Base-by-base conservation (phyloP, 2,888 invertebrate species). In the Hylaea fasciaria region DNA sequence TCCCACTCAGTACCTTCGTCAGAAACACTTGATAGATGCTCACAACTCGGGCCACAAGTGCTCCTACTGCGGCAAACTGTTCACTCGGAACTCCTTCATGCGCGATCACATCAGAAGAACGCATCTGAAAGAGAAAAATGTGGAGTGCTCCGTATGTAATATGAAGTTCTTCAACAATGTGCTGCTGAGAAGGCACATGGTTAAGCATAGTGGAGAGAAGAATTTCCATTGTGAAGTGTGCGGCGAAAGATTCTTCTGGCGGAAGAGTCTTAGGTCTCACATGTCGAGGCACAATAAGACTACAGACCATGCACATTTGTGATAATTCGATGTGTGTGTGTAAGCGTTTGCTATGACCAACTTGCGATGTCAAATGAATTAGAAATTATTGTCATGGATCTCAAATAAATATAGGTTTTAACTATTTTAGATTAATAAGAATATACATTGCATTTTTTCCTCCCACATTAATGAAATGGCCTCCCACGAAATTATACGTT, bases 151-250 rank as follows among this genome's bases (percentile, higher is more conserved):
- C 0, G 86, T 92, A 4, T 93, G 92, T 55, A 81, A 76, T 56
- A 89, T 90, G 83, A 90, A 88, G 69, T 92, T 92, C 66, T 91
- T 91, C 37, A 91, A 91, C 52, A 89, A 89, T 57, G 87, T 90
- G 4, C 77, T 91, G 7, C 57, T 91, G 9, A 80, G 87, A 39
- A 72, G 89, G 0, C 92, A 91, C 50, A 89, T 91, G 89, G 85
- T 90, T 0, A 91, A 89, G 49, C 91, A 91, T 56, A 91, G 91
- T 43, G 93, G 93, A 1, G 93, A 93, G 40, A 93, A 93, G 57
- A 92, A 91, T 47, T 94, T 93, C 61, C 92, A 94, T 51, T 94
- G 95, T 64, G 94, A 94, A 47, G 82, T 94, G 0, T 95, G 95
- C 58, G 93, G 94, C 0, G 93, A 93, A 62, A 88, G 93, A 68